Base-by-base conservation (phyloP, 2,113 vertebrate genomes). In the Pyrgilauda ruficollis region DNA sequence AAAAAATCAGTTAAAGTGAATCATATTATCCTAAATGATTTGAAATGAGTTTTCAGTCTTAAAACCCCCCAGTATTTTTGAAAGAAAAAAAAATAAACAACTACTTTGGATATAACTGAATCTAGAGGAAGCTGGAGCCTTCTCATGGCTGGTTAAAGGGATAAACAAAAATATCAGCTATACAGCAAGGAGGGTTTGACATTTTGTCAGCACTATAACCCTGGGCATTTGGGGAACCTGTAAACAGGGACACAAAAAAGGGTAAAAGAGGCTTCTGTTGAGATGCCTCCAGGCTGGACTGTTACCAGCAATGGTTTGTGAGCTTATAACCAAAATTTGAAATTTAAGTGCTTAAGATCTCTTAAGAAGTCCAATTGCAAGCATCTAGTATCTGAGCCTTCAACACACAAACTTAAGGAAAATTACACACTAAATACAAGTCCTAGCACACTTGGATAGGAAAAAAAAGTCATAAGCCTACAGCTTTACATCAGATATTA, bases 201-300 rank as follows among this genome's bases (percentile, higher is more conserved):
- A 12, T 55, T 53, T 11, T 28, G 39, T 62, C 56, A 85, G 47
- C 23, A 30, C 66, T 11, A 30, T 0, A 0, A 49, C 19, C 12
- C 17, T 4, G 7, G 16, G 52, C 28, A 88, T 17, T 56, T 27
- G 7, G 6, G 24, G 55, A 92, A 52, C 14, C 28, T 89, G 53
- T 28, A 68, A 69, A 81, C 0, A 55, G 46, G 66, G 10, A 68
- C 21, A 31, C 6, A 11, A 53, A 39, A 43, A 28, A 13, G 12
- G 30, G 30, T 3, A 18, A n/a, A 28, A 69, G 21, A 49, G 31
- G 22, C 43, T 53, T 47, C 55, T 75, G 10, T 1, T 62, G 27
- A 74, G 74, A 41, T 17, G 37, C 41, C 19, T 73, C 21, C 46
- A 58, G 49, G 37, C 8, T 78, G 41, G n/a, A 69, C 9, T 13